A percentile compares a stretch with the other conserved stretches of the same genome.
Evolutionary conservation across 2,113 vertebrate genomes (phyloP).

Genomic region (Halichoeres trimaculatus): DNA sequence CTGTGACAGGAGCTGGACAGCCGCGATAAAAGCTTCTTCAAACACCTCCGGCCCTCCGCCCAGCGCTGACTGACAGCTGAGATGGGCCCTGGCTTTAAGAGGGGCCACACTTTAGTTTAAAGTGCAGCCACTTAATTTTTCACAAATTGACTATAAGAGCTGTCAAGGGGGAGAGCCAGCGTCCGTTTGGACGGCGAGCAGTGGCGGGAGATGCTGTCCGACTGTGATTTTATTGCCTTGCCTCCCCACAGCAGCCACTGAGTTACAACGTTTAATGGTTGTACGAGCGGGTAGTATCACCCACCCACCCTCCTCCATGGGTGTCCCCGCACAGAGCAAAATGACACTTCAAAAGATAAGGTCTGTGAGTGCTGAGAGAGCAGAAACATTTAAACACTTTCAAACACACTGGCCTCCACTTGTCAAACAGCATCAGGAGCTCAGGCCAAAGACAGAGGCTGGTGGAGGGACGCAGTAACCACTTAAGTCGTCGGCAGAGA

Average conservation of each 20-base stretch:
- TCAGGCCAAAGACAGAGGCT: slow-evolving; percentile 25
- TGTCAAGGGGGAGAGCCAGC: slow-evolving; percentile 50
- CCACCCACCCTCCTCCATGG: slow-evolving; percentile 6
- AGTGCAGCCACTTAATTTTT: slow-evolving; percentile 73
- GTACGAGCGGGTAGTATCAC: slow-evolving; percentile 9
- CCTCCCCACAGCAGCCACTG: slow-evolving; percentile 9
- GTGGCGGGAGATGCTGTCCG: slow-evolving; percentile 40
- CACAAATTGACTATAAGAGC: slow-evolving; percentile 65
- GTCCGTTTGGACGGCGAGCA: slow-evolving; percentile 36
- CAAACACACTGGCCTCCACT: slow-evolving; percentile 63
- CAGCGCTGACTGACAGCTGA: slow-evolving; percentile 60
- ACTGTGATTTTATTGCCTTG: slow-evolving; percentile 27
- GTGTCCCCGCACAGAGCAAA: slow-evolving; percentile 28
- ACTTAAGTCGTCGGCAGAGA: slow-evolving; percentile 17
- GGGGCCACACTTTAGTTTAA: slow-evolving; percentile 58
- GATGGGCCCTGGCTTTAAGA: slow-evolving; percentile 55
- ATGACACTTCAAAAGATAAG: slow-evolving; percentile 71
- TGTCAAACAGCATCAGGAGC: slow-evolving; percentile 62
- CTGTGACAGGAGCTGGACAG: slow-evolving; percentile 51
- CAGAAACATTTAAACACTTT: slow-evolving; percentile 56
- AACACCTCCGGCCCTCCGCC: slow-evolving; percentile 49
- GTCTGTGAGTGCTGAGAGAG: slow-evolving; percentile 25
- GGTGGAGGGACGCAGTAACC: slow-evolving; percentile 27
- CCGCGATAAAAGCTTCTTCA: slow-evolving; percentile 65
- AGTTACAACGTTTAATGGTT: slow-evolving; percentile 33